Percentiles rank a stretch among this genome's conserved stretches.
phyloP scores from a whole-genome alignment of 2,113 vertebrate species.

The Salvator merianae region DNA sequence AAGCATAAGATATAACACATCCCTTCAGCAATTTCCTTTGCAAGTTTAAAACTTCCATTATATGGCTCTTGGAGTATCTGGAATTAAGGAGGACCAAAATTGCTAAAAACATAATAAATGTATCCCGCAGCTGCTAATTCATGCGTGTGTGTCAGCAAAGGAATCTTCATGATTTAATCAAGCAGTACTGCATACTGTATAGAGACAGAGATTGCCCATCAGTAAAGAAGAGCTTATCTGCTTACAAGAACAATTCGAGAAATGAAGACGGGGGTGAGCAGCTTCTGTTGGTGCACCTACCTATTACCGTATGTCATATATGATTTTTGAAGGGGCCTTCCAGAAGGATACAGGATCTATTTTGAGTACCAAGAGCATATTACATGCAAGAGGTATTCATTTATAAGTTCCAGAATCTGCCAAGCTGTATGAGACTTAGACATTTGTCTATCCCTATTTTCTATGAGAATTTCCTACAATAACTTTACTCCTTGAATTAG shows the following conservation, averaged over 20 bases:
- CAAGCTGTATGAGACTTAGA: not conserved
- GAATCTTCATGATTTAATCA: not conserved
- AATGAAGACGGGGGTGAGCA: not conserved
- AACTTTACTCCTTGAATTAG: not conserved
- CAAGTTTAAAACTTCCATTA: not conserved
- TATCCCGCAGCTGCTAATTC: not conserved
- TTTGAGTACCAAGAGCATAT: not conserved
- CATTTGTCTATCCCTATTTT: not conserved
- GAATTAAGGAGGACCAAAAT: not conserved
- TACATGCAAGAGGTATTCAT: not conserved
- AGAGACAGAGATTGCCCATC: not conserved
- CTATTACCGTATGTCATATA: not conserved
- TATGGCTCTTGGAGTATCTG: not conserved
- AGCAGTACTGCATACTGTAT: not conserved
- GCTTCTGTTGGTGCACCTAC: not conserved
- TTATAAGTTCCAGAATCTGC: not conserved
- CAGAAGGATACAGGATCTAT: not conserved
- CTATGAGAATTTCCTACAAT: too few species aligned
- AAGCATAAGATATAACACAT: not conserved
- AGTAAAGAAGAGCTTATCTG: not conserved
- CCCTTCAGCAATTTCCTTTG: not conserved
- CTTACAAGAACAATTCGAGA: not conserved
- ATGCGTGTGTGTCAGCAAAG: not conserved
- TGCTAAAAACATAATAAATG: conserved; percentile 3
- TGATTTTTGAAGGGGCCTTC: not conserved